Percentiles rank a stretch among this genome's conserved stretches.
Evolutionary conservation across 2,113 vertebrate species (phyloP).

Genomic region (Malurus cyaneus): DNA sequence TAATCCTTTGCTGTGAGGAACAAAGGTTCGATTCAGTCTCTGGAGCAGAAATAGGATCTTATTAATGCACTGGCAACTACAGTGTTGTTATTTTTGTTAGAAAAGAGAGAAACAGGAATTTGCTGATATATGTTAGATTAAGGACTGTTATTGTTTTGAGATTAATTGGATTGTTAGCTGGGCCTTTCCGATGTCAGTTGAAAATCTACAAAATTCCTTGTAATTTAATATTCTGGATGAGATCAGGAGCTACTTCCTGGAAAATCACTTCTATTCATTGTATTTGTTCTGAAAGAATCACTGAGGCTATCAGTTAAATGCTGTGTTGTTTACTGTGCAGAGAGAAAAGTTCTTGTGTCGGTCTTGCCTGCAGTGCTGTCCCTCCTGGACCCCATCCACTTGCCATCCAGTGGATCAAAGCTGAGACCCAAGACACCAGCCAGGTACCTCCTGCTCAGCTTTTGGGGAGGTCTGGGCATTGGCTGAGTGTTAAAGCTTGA

Average conservation of each 20-base stretch:
- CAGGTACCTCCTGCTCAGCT: background rate
- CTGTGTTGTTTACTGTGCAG: background rate
- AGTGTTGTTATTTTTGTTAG: conserved; percentile 78
- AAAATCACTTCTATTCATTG: background rate
- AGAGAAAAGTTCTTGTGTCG: background rate
- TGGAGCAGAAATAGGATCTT: conserved; percentile 74
- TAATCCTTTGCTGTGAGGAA: conserved; percentile 70
- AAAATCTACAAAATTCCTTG: conserved; percentile 26
- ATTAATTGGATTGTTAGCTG: conserved; percentile 67
- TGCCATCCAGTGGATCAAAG: background rate
- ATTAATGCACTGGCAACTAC: conserved; percentile 76
- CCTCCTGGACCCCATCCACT: background rate
- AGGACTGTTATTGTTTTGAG: conserved; percentile 70
- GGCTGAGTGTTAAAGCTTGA: background rate
- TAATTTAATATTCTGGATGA: conserved; percentile 43
- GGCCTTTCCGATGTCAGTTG: conserved; percentile 33
- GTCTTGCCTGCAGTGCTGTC: background rate
- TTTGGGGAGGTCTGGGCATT: background rate
- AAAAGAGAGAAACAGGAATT: conserved; percentile 79
- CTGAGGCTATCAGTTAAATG: background rate
- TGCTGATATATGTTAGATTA: conserved; percentile 77
- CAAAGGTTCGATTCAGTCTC: conserved; percentile 76
- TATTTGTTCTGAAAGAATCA: background rate
- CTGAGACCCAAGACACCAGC: background rate
- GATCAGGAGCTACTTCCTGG: background rate